A percentile compares a stretch with the other conserved stretches of the same genome.
Evolutionary conservation across 2,113 vertebrate species (phyloP).

Genomic region (Aix galericulata): DNA sequence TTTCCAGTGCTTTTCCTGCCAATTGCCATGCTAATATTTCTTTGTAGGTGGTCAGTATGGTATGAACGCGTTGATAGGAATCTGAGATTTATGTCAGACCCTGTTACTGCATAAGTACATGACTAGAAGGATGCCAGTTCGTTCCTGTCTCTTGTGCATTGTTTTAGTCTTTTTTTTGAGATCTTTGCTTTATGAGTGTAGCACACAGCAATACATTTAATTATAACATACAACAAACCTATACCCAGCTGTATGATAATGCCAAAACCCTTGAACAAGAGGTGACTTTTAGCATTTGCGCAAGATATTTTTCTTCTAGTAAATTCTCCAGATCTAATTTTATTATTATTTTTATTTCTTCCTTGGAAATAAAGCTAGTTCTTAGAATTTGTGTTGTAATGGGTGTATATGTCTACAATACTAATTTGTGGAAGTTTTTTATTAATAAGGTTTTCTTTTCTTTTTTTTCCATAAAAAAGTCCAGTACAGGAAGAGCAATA

Average conservation of each 20-base stretch:
- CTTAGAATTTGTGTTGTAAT: neutral
- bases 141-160: neutral
- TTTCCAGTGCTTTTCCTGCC: neutral
- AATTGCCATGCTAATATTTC: neutral
- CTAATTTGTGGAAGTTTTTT: neutral
- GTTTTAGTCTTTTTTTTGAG: neutral
- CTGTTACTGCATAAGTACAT: neutral
- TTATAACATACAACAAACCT: neutral
- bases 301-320: neutral
- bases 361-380: neutral
- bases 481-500: neutral
- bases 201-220: neutral
- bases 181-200: neutral
- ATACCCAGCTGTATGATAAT: neutral
- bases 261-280: neutral
- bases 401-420: neutral
- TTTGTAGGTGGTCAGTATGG: neutral
- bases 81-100: neutral
- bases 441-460: neutral
- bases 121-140: neutral
- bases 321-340: neutral
- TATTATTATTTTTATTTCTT: neutral
- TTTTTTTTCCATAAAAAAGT: neutral
- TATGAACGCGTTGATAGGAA: neutral
- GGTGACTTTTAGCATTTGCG: neutral